Evolutionary conservation across 2,888 invertebrate species (phyloP), one percentile per base, ranked within the genome.

Genomic region (Cyaniris semiargus): DNA sequence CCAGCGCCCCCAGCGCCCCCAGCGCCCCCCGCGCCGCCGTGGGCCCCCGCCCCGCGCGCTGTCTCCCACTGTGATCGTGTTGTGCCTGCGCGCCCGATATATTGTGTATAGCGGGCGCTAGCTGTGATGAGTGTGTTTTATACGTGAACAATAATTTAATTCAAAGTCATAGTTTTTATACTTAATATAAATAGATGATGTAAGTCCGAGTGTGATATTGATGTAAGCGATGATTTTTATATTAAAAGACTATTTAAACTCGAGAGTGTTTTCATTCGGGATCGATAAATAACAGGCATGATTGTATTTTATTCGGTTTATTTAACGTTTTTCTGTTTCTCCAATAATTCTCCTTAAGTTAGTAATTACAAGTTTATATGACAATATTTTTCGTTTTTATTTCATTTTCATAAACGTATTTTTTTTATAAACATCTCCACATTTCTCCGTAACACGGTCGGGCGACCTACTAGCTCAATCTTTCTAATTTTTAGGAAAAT

Each of bases 91-190:
- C 87, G 89, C 89, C 90, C 89, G 87, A 84, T 90, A 89, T 89
- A 88, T 89, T 89, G 90, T 92, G 88, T 90, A 90, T 89, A 90
- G 88, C 88, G 91, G 89, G 90, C 87, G 91, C 86, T 83, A 86
- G 83, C 87, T 90, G 92, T 91, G 90, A 90, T 91, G 88, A 89
- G 86, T 90, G 90, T 85, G 86, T 86, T 91, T 91, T 91, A 88
- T 92, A 92, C 88, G 87, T 89, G 92, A 90, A 92, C 89, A 86
- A 90, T 93, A 88, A 93, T 93, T 93, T 93, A 94, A 92, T 90
- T 87, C 84, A 88, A 93, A 94, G 93, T 94, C 93, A 94, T 93
- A 94, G 93, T 94, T 94, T 94, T 94, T 94, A 94, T 94, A 93
- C 92, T 79, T 91, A 93, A 88, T 89, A 92, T 93, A 93, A 93